phyloP scores from a whole-genome alignment of 2,888 invertebrate species.

The Galerucella nymphaeae region DNA sequence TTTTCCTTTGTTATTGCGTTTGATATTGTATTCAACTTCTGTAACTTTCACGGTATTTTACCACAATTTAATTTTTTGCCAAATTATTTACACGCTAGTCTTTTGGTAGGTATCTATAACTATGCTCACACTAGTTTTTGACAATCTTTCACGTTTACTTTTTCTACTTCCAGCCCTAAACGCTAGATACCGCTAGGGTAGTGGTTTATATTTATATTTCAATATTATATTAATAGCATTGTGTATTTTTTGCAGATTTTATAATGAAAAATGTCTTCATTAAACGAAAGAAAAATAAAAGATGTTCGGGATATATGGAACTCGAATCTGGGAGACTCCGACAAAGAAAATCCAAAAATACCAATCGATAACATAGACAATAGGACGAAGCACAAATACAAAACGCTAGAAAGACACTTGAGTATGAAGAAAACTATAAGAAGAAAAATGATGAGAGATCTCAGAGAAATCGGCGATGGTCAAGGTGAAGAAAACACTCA shows the following conservation, averaged over 20 bases:
- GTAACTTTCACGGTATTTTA: constrained; percentile 42
- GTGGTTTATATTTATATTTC: too few species aligned
- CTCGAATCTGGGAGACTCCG: constrained; percentile 49
- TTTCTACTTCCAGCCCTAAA: too few species aligned
- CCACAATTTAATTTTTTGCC: constrained; percentile 4
- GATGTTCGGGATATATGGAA: constrained; percentile 75
- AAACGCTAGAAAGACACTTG: constrained; percentile 82
- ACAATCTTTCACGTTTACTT: too few species aligned
- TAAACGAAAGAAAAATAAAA: constrained; percentile 76
- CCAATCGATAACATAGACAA: constrained; percentile 66
- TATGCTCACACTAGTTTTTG: background rate
- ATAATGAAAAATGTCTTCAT: constrained; percentile 70
- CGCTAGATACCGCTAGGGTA: too few species aligned
- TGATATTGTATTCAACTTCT: constrained; percentile 35
- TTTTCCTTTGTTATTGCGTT: constrained; percentile 43
- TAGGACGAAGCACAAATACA: constrained; percentile 77
- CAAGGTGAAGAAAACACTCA: constrained; percentile 54
- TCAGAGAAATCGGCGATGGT: constrained; percentile 72
- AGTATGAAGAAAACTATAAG: constrained; percentile 90
- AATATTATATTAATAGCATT: too few species aligned
- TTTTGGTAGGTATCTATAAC: background rate
- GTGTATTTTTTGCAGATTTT: constrained; percentile 48
- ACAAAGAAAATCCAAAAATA: constrained; percentile 65
- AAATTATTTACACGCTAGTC: background rate
- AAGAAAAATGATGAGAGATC: constrained; percentile 86